phyloP scores from a whole-genome alignment of 2,888 invertebrate species.

The Thera britannica region DNA sequence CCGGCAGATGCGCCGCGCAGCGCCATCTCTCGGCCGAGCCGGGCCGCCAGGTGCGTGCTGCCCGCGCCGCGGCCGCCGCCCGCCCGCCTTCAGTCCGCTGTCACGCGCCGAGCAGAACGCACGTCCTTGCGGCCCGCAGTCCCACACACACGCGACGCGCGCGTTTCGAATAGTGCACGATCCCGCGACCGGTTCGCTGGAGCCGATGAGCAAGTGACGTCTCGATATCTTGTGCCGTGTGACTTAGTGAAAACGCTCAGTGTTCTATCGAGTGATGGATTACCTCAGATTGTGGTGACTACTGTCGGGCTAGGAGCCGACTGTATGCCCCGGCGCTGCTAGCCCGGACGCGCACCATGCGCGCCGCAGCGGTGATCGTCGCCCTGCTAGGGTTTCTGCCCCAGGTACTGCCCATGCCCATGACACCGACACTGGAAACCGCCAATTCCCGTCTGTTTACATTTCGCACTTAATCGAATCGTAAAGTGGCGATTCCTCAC shows the following conservation, averaged over 20 bases:
- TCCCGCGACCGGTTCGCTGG: constrained; percentile 77
- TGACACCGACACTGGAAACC: constrained; percentile 69
- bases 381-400: constrained; percentile 85
- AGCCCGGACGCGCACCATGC: constrained; percentile 82
- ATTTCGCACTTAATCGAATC: constrained; percentile 56
- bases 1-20: constrained; percentile 82
- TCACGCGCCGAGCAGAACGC: constrained; percentile 76
- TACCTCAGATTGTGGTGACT: constrained; percentile 79
- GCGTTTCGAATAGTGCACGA: constrained; percentile 82
- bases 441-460: constrained; percentile 75
- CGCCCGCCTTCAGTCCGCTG: constrained; percentile 82
- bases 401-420: constrained; percentile 76
- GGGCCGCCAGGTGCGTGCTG: constrained; percentile 74
- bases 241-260: constrained; percentile 82
- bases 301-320: constrained; percentile 68
- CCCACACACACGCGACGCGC: constrained; percentile 77
- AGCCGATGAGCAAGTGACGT: constrained; percentile 81
- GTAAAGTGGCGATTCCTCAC: constrained; percentile 54
- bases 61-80: constrained; percentile 77
- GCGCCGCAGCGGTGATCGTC: constrained; percentile 82
- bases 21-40: constrained; percentile 78
- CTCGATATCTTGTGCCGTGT: constrained; percentile 78
- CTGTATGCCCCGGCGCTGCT: constrained; percentile 82
- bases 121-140: constrained; percentile 67
- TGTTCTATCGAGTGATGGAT: constrained; percentile 82